Evolutionary conservation across 1,140 invertebrate species (phyloP), one percentile per base, ranked within the genome.

Genomic region (Drosophila ambigua): DNA sequence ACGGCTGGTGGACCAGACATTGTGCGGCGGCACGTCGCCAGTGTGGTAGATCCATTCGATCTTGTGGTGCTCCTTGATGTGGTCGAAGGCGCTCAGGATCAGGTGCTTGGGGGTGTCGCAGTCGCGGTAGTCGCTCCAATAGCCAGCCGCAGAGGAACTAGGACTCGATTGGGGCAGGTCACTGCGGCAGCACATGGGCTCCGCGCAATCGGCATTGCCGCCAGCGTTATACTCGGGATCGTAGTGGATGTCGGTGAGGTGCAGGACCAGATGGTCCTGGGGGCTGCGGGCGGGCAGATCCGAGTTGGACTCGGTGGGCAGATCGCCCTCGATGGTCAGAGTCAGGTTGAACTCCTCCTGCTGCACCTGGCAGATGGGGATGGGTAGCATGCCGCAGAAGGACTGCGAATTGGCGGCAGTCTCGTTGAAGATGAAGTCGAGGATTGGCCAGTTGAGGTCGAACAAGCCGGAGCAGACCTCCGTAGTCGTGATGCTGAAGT

Each of bases 201-300:
- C 94, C 5, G 93, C 92, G 81, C 97, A 98, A 1, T 92, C 89
- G 1, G 96, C 94, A 0, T 94, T 93, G 23, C 82, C 65, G 23
- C 94, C 93, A 0, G 92, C 90, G 59, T 93, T 92, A 79, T 98
- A 98, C 4, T 93, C 82, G 0, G 94, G 94, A 92, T 98, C 97
- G 61, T 96, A 94, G 90, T 98, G 97, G 49, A 97, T 94, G 90
- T 98, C 97, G 0, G 96, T 95, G 35, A 98, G 79, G 26, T 98
- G 95, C 1, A 97, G 92, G 8, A 97, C 92, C 76, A 94, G 93
- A 0, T 94, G 72, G 54, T 91, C 78, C 0, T 83, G 50, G 7
- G 68, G 53, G n/a, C 59, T 71, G 26, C 79, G 75, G 2, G 53
- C 45, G 0, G 78, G 68, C 16, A 76, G 4, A 2, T 80, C 63